A percentile compares a stretch with the other conserved stretches of the same genome.
These are phyloP conservation scores for Anodontia alba DNA, from an alignment of 2,888 invertebrate genomes.

Conservation along the genomic window DNA sequence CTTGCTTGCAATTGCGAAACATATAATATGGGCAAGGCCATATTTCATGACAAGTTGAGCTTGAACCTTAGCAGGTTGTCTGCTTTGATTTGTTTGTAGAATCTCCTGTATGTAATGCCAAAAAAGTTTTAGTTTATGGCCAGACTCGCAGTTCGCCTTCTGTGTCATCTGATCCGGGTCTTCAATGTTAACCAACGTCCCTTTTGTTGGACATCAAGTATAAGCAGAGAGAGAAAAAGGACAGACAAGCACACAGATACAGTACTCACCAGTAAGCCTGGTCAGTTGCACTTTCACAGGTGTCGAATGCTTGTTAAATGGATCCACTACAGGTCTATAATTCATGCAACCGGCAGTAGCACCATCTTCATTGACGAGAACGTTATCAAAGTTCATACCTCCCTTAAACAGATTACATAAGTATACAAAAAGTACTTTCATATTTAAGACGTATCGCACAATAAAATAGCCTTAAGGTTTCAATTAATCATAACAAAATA, in stretches of 20 bases:
- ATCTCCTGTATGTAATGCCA: background rate
- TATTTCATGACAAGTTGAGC: too few relatives aligned
- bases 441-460: too few relatives aligned
- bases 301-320: background rate
- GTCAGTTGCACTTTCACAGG: background rate
- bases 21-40: too few relatives aligned
- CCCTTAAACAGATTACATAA: constrained; percentile 5
- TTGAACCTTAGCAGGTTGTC: too few relatives aligned
- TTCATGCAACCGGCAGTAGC: constrained; percentile 7
- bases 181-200: background rate
- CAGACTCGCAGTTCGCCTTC: background rate
- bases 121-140: background rate
- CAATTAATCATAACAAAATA: background rate
- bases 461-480: background rate
- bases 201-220: background rate
- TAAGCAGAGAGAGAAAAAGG: background rate
- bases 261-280: constrained; percentile 20
- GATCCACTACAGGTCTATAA: constrained; percentile 8
- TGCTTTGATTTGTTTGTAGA: too few relatives aligned
- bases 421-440: too few relatives aligned
- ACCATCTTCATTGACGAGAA: constrained; percentile 6
- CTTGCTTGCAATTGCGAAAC: too few relatives aligned
- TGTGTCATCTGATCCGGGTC: background rate
- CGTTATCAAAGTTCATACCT: constrained; percentile 22
- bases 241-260: background rate